phyloP scores from a whole-genome alignment of 2,113 vertebrate species.

The Egretta garzetta region DNA sequence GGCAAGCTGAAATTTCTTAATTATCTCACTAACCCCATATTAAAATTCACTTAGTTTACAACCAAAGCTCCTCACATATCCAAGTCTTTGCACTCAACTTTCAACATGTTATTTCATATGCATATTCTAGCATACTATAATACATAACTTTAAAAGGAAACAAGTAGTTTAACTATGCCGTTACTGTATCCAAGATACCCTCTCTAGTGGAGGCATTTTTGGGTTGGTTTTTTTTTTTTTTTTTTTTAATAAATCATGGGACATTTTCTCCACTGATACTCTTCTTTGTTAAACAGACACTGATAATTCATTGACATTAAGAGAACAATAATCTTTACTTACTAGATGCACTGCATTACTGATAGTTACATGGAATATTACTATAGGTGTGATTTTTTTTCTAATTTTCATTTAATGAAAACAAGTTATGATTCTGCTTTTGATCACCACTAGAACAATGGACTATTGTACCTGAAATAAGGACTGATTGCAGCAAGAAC shows the following conservation, averaged over 20 bases:
- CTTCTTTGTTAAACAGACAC: not conserved
- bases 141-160: not conserved
- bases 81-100: not conserved
- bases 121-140: not conserved
- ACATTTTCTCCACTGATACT: not conserved
- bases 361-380: not conserved
- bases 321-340: not conserved
- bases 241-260: not conserved
- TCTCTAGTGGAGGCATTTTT: not conserved
- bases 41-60: not conserved
- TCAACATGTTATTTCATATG: not conserved
- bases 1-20: not conserved
- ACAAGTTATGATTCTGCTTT: not conserved
- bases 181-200: not conserved
- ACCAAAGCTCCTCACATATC: not conserved
- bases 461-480: constrained; percentile 81
- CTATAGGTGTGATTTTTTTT: not conserved
- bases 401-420: not conserved
- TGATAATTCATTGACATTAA: not conserved
- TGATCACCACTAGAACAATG: not conserved
- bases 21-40: not conserved
- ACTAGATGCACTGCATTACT: not conserved
- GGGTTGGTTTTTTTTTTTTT: too few relatives aligned
- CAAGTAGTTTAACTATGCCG: not conserved
- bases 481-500: constrained; percentile 99